Evolutionary conservation across 2,888 invertebrate species (phyloP).

Genomic region (Eudemis profundana): DNA sequence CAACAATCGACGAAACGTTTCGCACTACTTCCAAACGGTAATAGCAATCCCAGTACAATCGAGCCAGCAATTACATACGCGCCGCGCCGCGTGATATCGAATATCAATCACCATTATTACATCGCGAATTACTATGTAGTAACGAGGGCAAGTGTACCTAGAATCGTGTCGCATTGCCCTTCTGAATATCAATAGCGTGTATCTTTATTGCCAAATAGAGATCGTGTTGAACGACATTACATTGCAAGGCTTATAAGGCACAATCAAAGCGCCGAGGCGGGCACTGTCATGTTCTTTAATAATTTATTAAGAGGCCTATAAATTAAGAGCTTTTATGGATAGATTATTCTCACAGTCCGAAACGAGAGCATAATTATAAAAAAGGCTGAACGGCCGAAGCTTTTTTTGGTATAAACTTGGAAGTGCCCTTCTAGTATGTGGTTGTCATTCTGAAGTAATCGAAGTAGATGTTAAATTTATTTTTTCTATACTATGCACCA

Average conservation of each 20-base stretch:
- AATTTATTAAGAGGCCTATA: constrained; percentile 4
- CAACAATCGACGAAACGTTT: constrained; percentile 26
- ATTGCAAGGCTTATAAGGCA: constrained; percentile 7
- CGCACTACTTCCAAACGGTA: constrained; percentile 38
- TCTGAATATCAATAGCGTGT: constrained; percentile 40
- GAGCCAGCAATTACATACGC: constrained; percentile 25
- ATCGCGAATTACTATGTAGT: constrained; percentile 30
- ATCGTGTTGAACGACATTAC: constrained; percentile 27
- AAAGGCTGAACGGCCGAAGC: too few relatives aligned
- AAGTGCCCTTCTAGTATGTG: too few relatives aligned
- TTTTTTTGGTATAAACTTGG: too few relatives aligned
- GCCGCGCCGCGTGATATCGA: constrained; percentile 38
- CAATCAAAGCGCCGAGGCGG: constrained; percentile 22
- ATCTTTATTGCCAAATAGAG: constrained; percentile 45
- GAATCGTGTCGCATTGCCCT: constrained; percentile 40
- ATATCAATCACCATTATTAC: constrained; percentile 39
- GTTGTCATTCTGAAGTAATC: too few relatives aligned
- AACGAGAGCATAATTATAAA: too few relatives aligned
- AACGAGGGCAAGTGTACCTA: constrained; percentile 36
- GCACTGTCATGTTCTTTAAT: constrained; percentile 7
- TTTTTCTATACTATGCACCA: too few relatives aligned
- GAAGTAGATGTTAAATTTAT: too few relatives aligned
- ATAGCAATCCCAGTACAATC: constrained; percentile 14
- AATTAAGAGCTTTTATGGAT: background rate
- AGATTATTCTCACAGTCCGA: too few relatives aligned